Evolutionary conservation across 2,888 invertebrate species (phyloP), one percentile per base, ranked within the genome.

Genomic region (Harmothoe impar): DNA sequence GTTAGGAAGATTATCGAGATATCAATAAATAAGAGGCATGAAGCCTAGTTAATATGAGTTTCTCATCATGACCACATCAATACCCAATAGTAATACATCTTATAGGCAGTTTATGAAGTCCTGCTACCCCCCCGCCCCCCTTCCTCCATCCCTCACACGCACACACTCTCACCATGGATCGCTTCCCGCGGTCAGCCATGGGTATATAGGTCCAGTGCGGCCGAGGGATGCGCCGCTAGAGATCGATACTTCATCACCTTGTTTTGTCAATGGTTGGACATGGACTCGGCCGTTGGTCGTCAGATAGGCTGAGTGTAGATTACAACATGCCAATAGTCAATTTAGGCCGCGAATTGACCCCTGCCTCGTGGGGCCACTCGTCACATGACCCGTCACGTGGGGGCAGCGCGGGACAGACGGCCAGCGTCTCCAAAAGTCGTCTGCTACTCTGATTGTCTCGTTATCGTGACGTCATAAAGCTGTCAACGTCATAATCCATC

Each of bases 261-360:
- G 81, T 81, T 81, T 81, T 81, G 81, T 81, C 81, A 81, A 81
- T 81, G 81, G 0, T 25, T 81, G 33, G 81, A 81, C 81, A 81
- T n/a, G 81, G 43, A 81, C 81, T n/a, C 81, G 33, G 25, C 5
- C 43, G 81, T 35, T 20, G 23, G 17, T 23, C 81, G 33, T 81
- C 81, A 81, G 81, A 33, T 17, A 17, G 35, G 12, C 35, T 20
- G 3, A 17, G 81, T 43, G 81, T 81, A 81, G 81, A 81, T 81
- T 81, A 81, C 81, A 81, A 81, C 81, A 81, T 86, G 86, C 86
- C 86, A 86, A 86, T 86, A 86, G 86, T 86, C 86, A 52, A 86
- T 86, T 86, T 86, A 52, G 23, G 5, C 54, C 1, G n/a, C 52
- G 86, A 86, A 86, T 86, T 86, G 56, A 86, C 86, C 86, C 56